phyloP scores from a whole-genome alignment of 2,113 vertebrate species.

The Scophthalmus maximus region DNA sequence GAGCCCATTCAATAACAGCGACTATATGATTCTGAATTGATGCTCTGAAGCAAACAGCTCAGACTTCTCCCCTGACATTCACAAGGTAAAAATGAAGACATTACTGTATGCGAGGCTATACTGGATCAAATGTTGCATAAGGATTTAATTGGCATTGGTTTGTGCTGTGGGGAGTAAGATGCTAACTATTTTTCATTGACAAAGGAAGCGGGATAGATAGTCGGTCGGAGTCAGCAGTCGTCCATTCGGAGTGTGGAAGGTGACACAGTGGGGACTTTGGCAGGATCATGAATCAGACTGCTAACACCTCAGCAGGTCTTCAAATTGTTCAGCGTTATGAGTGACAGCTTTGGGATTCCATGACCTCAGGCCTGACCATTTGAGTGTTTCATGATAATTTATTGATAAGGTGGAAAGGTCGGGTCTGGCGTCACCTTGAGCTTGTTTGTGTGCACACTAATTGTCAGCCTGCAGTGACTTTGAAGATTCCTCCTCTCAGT shows the following conservation, averaged over 20 bases:
- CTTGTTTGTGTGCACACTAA: conserved; percentile 23
- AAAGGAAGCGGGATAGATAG: conserved; percentile 33
- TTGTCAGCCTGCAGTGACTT: conserved; percentile 50
- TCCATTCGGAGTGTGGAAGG: conserved; percentile 14
- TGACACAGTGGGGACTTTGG: conserved; percentile 8
- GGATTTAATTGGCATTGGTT: conserved; percentile 35
- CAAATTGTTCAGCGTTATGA: conserved; percentile 25
- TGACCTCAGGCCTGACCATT: neutral
- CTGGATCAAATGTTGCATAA: conserved; percentile 41
- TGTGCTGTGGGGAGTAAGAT: conserved; percentile 42
- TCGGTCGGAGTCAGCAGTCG: conserved; percentile 2
- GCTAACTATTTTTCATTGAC: conserved; percentile 59
- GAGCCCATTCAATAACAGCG: conserved; percentile 19
- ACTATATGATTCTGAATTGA: conserved; percentile 24
- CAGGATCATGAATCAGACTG: conserved; percentile 30
- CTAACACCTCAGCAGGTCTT: conserved; percentile 25
- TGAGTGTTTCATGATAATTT: neutral
- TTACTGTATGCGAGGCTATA: neutral
- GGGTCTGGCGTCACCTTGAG: conserved; percentile 39
- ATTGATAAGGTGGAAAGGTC: conserved; percentile 14
- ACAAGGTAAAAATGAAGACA: conserved; percentile 32
- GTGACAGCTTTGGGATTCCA: conserved; percentile 22
- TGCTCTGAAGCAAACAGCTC: conserved; percentile 15
- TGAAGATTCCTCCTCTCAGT: conserved; percentile 49
- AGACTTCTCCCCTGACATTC: conserved; percentile 13